Base-by-base conservation (phyloP, 1,140 invertebrate species). In the Marisa cornuarietis region DNA sequence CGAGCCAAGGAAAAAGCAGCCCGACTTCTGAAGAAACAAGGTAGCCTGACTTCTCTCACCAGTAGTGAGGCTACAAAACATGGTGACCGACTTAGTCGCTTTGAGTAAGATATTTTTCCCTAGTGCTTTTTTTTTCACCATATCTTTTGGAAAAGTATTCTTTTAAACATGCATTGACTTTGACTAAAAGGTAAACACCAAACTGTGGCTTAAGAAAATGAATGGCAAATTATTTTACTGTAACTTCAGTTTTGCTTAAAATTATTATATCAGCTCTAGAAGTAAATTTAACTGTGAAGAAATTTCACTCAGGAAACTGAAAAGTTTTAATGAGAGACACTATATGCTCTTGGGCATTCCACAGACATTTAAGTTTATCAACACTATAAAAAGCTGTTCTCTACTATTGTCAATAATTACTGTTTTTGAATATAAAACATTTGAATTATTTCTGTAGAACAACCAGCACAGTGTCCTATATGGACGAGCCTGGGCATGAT, bases 381-480 rank as follows among this genome's bases (percentile, higher is more conserved):
- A 42, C 31, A 42, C 42, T 69, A 69, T 20, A 69, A 26, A 14
- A 18, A 69, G 68, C 24, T 69, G n/a, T 69, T 69, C 42, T 0
- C 68, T 69, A 42, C 9, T 69, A 9, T 42, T 24, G 16, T 42
- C 51, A n/a, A 31, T 63, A 7, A 4, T n/a, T 63, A 63, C 4
- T 18, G 62, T 71, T 0, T 0, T 24, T 18, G 54, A 61, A 65
- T 81, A 31, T 52, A 52, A 14, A 42, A 18, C 31, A 6, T 65
- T 49, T 63, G 5, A 66, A 26, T 63, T 54, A 51, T 83, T 78
- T 73, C 76, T 79, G 20, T 75, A 88, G 87, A 66, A 88, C 88
- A 14, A 87, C 88, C 76, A 90, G 89, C 73, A 88, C 88, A 71
- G 86, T 90, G 42, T 90, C 88, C 14, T 88, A 86, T 79, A 87